phyloP scores from a whole-genome alignment of 2,888 invertebrate species.

The Sussaba pulchella region DNA sequence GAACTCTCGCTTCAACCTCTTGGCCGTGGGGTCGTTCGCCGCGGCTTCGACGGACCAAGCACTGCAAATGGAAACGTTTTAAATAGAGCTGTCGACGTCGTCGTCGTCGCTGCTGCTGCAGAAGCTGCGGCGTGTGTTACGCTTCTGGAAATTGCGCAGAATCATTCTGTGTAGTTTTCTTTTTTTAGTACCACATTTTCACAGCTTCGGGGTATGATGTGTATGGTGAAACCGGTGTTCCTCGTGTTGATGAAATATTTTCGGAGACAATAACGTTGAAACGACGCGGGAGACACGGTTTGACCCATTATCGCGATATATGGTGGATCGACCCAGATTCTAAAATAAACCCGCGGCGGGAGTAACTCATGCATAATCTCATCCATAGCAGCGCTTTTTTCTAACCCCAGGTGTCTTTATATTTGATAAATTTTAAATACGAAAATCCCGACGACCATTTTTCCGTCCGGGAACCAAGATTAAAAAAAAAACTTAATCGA shows the following conservation, averaged over 20 bases:
- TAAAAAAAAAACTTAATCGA: too few species aligned
- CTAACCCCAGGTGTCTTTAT: too few species aligned
- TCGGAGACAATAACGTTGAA: slow-evolving; percentile 65
- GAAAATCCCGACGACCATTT: too few species aligned
- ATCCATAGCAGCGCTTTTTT: too few species aligned
- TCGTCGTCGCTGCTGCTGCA: slow-evolving; percentile 15
- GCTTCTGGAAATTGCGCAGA: neutral
- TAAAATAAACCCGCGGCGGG: neutral
- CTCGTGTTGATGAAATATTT: neutral
- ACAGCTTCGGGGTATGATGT: neutral
- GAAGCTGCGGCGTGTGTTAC: slow-evolving; percentile 2
- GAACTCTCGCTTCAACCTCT: slow-evolving; percentile 46
- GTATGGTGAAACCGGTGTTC: neutral
- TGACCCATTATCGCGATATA: slow-evolving; percentile 78
- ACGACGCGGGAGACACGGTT: slow-evolving; percentile 80
- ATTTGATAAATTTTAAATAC: too few species aligned
- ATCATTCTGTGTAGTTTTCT: slow-evolving; percentile 20
- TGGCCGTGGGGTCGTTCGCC: slow-evolving; percentile 56
- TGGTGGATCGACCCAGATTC: slow-evolving; percentile 47
- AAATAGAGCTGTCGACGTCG: slow-evolving; percentile 45
- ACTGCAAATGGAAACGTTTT: slow-evolving; percentile 54
- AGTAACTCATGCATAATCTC: too few species aligned
- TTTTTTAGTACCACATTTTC: neutral
- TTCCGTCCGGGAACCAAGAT: too few species aligned
- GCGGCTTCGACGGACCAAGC: slow-evolving; percentile 13